Evolutionary conservation across 2,888 invertebrate species (phyloP).

Genomic region (Camponotus fellah): DNA sequence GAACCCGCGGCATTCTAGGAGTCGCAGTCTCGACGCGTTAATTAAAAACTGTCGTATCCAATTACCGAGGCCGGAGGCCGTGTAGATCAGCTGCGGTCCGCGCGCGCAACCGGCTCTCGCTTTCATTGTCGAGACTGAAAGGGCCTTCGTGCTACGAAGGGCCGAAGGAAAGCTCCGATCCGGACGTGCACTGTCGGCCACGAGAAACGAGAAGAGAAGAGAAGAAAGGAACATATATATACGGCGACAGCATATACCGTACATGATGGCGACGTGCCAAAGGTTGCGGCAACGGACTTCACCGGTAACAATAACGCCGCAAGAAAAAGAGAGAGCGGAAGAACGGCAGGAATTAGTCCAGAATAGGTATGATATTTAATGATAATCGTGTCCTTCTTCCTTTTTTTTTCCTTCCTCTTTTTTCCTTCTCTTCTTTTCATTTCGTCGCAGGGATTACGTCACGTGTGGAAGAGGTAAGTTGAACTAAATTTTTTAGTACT

Average conservation of each 20-base stretch:
- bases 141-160: constrained; percentile 40
- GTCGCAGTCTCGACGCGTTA: constrained; percentile 38
- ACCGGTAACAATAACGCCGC: constrained; percentile 14
- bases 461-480: constrained; percentile 7
- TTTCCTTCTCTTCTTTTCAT: neutral
- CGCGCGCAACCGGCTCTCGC: constrained; percentile 49
- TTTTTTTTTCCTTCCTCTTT: neutral
- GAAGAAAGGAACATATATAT: constrained; percentile 20
- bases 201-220: constrained; percentile 33
- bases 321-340: neutral
- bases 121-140: constrained; percentile 56
- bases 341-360: constrained; percentile 10
- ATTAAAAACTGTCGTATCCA: constrained; percentile 57
- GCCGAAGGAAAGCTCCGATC: constrained; percentile 40
- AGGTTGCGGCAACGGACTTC: constrained; percentile 40
- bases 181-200: constrained; percentile 14
- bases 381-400: neutral
- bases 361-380: constrained; percentile 30
- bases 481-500: neutral
- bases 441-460: neutral
- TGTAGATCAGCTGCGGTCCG: constrained; percentile 46
- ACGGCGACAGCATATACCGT: neutral
- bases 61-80: constrained; percentile 40
- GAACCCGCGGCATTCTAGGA: constrained; percentile 19
- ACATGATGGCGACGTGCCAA: constrained; percentile 38